These are phyloP conservation scores for Engystomops pustulosus DNA, from an alignment of 2,113 vertebrate species.

Conservation along the genomic window DNA sequence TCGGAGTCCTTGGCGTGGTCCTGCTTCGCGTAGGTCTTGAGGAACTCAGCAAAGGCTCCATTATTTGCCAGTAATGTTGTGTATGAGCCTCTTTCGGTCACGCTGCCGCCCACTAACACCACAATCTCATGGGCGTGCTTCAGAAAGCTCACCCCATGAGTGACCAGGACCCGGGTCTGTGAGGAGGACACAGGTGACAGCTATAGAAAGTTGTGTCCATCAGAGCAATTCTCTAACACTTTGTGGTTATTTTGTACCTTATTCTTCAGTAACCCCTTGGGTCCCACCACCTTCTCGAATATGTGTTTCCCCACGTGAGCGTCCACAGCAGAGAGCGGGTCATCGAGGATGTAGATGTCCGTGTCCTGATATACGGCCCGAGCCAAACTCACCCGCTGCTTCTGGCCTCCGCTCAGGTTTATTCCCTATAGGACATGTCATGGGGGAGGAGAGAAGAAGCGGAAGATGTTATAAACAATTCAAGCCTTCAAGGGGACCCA, in stretches of 20 bases:
- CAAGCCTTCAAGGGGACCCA: too few relatives aligned
- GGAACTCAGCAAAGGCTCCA: constrained; percentile 87
- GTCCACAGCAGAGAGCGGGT: constrained; percentile 93
- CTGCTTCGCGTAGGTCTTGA: constrained; percentile 81
- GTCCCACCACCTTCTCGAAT: constrained; percentile 88
- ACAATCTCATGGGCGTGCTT: constrained; percentile 87
- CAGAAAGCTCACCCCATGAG: constrained; percentile 89
- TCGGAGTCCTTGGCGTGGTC: constrained; percentile 64
- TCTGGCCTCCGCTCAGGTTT: constrained; percentile 96
- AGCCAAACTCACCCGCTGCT: constrained; percentile 93
- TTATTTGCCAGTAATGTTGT: constrained; percentile 78
- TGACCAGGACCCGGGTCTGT: constrained; percentile 94
- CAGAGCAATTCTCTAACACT: neutral
- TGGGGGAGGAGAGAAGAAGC: constrained; percentile 10
- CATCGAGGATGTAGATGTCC: constrained; percentile 90
- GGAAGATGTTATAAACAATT: too few relatives aligned
- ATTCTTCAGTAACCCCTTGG: constrained; percentile 82
- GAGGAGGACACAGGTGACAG: constrained; percentile 55
- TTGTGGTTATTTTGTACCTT: too few relatives aligned
- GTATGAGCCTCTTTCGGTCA: constrained; percentile 90
- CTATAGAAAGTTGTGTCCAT: neutral
- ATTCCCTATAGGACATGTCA: constrained; percentile 78
- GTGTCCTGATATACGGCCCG: constrained; percentile 84
- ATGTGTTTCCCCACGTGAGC: constrained; percentile 92
- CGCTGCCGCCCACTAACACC: constrained; percentile 80